Base-by-base conservation (phyloP, 1,140 invertebrate genomes). In the Drosophila albomicans region DNA sequence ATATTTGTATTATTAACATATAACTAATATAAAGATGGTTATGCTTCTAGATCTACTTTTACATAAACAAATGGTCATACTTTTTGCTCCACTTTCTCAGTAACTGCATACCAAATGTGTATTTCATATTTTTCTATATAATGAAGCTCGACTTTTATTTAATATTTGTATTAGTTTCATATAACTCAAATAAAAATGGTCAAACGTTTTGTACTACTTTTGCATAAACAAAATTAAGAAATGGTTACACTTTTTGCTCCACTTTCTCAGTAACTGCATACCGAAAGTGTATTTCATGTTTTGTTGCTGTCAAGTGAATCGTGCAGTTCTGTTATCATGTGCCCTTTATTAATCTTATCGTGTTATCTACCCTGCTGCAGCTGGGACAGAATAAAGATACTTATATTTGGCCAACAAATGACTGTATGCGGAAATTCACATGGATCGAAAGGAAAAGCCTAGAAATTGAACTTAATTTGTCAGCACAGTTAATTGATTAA, bases 341-440 rank as follows among this genome's bases (percentile, higher is more conserved):
- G 1, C 11, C 32, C 32, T 38, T 56, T 61, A 30, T 57, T 86
- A 86, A 85, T 85, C 81, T 85, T 85, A 82, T 82, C 81, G 72
- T 13, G 7, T 56, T 68, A 67, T 67, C 70, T 66, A 45, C 13
- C 46, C n/a, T 52, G 46, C 10, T 65, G 69, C 69, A 72, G 62
- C n/a, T 57, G 52, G 38, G 51, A 49, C 51, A 46, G 41, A 25
- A 38, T 64, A 54, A 71, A 72, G 69, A 57, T 65, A 72, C 45
- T 41, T 7, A 13, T 56, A 51, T 57, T 71, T 65, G 35, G 32
- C 35, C 30, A 28, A 25, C 11, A 25, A 38, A 10, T 57, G 35
- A 16, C 15, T 16, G 35, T 20, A n/a, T 32, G 6, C 13, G 11
- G 35, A 46, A 46, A 10, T 63, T 13, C n/a, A 46, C 25, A n/a